These are phyloP conservation scores for Oscheius sp. DNA, from an alignment of 2,888 invertebrate genomes.

Conservation along the genomic window DNA sequence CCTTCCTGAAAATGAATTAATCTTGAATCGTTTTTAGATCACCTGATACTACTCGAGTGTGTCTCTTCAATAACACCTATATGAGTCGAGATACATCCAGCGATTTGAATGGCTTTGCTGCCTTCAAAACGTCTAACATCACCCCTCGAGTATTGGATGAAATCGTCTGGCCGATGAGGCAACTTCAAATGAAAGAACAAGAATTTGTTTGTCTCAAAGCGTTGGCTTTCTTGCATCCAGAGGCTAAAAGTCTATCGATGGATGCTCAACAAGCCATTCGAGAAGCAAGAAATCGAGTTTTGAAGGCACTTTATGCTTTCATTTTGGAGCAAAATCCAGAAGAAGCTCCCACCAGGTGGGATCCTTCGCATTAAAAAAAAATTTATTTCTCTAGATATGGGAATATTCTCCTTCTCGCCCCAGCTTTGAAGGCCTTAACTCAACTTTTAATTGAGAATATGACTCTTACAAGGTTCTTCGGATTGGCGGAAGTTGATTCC, in stretches of 20 bases:
- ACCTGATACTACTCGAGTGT: constrained; percentile 60
- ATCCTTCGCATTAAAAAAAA: neutral
- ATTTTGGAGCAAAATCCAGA: constrained; percentile 66
- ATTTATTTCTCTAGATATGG: constrained; percentile 52
- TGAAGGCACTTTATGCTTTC: constrained; percentile 68
- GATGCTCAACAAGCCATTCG: constrained; percentile 60
- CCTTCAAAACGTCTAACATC: constrained; percentile 67
- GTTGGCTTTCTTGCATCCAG: constrained; percentile 96
- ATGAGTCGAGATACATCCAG: constrained; percentile 55
- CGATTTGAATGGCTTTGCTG: constrained; percentile 67
- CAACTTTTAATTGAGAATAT: constrained; percentile 69
- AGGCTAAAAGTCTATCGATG: constrained; percentile 62
- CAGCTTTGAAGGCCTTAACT: constrained; percentile 68
- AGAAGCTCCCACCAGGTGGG: constrained; percentile 67
- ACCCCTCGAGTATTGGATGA: constrained; percentile 76
- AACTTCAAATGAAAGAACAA: constrained; percentile 94
- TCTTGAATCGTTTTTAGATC: constrained; percentile 40
- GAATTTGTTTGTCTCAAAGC: constrained; percentile 98
- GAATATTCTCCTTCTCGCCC: constrained; percentile 65
- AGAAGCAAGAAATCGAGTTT: constrained; percentile 67
- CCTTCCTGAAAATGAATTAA: too few relatives aligned
- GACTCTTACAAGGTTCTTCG: constrained; percentile 69
- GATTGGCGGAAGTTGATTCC: constrained; percentile 67
- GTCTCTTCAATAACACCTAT: constrained; percentile 68
- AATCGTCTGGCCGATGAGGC: constrained; percentile 90